Conservation (phyloP, 2,797 vertebrate species). For the Gallirallus australis region DNA sequence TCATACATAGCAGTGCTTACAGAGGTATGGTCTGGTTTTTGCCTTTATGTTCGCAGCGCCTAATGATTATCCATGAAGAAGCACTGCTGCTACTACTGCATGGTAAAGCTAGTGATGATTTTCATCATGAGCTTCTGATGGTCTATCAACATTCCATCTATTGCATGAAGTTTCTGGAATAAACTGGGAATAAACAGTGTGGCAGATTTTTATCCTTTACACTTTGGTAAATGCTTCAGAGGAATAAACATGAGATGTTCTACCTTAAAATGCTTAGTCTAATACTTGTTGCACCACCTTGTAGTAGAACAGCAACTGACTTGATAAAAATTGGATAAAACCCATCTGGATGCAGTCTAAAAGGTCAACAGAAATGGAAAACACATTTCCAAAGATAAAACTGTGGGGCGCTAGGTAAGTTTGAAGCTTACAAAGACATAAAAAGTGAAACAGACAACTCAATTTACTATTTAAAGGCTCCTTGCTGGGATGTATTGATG, state of each 20-base stretch:
- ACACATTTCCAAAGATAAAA: background rate
- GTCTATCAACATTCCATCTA: background rate
- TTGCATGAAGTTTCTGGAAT: background rate
- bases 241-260: background rate
- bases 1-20: background rate
- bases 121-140: background rate
- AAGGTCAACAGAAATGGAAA: background rate
- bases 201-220: background rate
- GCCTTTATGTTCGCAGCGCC: background rate
- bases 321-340: background rate
- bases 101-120: background rate
- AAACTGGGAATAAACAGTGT: background rate
- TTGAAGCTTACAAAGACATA: background rate
- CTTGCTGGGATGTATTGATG: background rate
- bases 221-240: background rate
- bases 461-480: background rate
- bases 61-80: background rate
- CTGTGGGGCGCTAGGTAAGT: background rate
- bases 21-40: background rate
- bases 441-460: background rate
- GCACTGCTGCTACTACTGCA: background rate
- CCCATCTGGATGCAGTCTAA: background rate
- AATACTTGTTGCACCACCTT: background rate
- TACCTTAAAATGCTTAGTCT: background rate
- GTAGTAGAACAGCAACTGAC: background rate